Evolutionary conservation across 1,140 invertebrate species (phyloP), one percentile per base, ranked within the genome.

Genomic region (Argopecten irradians): DNA sequence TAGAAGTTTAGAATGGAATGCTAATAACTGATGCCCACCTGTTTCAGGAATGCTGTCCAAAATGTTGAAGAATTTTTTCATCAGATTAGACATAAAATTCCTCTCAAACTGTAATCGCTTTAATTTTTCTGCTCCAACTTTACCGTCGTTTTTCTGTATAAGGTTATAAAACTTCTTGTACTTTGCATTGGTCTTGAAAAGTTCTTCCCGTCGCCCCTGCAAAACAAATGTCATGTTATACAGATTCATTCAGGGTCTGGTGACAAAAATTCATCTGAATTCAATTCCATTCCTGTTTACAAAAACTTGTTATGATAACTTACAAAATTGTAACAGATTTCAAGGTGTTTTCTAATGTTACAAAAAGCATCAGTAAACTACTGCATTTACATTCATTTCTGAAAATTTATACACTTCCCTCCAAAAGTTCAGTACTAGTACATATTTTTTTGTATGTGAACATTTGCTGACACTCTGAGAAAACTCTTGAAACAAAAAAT

Each of bases 131-230:
- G 97, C 97, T 86, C 96, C 96, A 84, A 97, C 92, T 92, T 97
- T 97, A 32, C 93, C 91, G 93, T 98, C 98, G 93, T 97, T 97
- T 94, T 98, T 99, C 92, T 98, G 97, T 88, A 99, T 97, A 28
- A 97, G 97, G 91, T 97, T 97, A 98, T 98, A 99, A 94, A 97
- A 98, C 95, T 99, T 99, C 89, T 96, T 97, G 97, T 98, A 98
- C 95, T 98, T 98, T 11, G 98, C 97, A 93, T 97, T 97, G 84
- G 97, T 96, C 93, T 97, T 97, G 92, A 99, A 97, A 94, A 99
- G 98, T 89, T 97, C 96, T 41, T 95, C 94, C 87, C 93, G 84
- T 46, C 92, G 89, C 33, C 93, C 94, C 94, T 95, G 83, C 8
- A 87, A 91, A 46, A 86, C 55, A 86, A 34, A 88, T 16, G 9